These are phyloP conservation scores for Ictalurus punctatus DNA, from an alignment of 2,113 vertebrate species.

Conservation along the genomic window DNA sequence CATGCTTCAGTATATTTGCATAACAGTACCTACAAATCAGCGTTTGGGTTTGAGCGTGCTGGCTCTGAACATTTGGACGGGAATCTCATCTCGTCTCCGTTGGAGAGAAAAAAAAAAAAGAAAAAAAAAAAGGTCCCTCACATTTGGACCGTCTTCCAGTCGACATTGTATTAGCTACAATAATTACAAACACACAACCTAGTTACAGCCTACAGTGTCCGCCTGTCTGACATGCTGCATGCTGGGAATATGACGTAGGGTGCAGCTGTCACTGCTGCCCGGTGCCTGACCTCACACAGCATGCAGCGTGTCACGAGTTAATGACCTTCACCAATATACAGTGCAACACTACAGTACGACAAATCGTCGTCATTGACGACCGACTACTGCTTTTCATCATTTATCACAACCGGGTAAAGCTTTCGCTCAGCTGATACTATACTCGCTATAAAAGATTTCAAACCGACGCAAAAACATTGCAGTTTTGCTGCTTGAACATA, in stretches of 20 bases:
- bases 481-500: neutral
- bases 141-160: neutral
- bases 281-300: neutral
- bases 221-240: neutral
- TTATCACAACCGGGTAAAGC: neutral
- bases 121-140: neutral
- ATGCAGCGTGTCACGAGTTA: neutral
- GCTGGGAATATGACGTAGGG: neutral
- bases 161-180: neutral
- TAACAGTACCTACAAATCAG: neutral
- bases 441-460: neutral
- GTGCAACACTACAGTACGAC: neutral
- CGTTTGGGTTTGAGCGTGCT: neutral
- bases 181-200: neutral
- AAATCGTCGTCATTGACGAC: neutral
- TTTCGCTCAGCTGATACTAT: neutral
- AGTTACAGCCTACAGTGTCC: neutral
- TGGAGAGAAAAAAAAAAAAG: neutral
- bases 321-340: neutral
- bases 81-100: neutral
- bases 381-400: neutral
- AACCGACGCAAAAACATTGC: neutral
- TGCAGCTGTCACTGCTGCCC: slow-evolving; percentile 6
- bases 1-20: neutral
- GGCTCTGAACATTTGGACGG: neutral